phyloP scores from a whole-genome alignment of 2,113 vertebrate genomes.

The Mandrillus leucophaeus region DNA sequence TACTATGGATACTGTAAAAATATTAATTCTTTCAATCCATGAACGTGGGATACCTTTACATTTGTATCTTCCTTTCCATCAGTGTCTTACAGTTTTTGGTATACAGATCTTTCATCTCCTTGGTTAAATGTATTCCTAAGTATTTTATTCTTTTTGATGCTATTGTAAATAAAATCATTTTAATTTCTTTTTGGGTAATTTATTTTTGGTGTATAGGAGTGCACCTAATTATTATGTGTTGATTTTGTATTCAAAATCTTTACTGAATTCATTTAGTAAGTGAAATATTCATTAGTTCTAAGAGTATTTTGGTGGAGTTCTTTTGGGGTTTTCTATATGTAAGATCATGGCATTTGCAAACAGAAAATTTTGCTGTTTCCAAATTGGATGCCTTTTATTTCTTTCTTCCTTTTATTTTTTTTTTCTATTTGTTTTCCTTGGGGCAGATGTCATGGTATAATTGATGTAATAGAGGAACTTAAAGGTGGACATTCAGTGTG shows the following conservation, averaged over 20 bases:
- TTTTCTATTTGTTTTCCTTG: neutral
- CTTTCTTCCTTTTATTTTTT: neutral
- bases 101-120: neutral
- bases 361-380: neutral
- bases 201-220: neutral
- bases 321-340: neutral
- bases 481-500: neutral
- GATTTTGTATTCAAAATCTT: neutral
- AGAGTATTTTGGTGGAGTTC: neutral
- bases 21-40: neutral
- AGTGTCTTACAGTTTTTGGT: neutral
- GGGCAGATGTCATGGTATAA: neutral
- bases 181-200: neutral
- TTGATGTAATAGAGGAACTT: neutral
- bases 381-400: neutral
- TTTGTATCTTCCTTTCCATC: neutral
- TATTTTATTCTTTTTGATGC: neutral
- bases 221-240: neutral
- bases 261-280: neutral
- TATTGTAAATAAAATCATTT: neutral
- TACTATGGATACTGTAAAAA: neutral
- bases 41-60: neutral
- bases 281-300: neutral
- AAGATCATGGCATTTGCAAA: neutral
- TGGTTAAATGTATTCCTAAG: neutral